Evolutionary conservation across 2,113 vertebrate species (phyloP), one percentile per base, ranked within the genome.

Genomic region (Myotis yumanensis): DNA sequence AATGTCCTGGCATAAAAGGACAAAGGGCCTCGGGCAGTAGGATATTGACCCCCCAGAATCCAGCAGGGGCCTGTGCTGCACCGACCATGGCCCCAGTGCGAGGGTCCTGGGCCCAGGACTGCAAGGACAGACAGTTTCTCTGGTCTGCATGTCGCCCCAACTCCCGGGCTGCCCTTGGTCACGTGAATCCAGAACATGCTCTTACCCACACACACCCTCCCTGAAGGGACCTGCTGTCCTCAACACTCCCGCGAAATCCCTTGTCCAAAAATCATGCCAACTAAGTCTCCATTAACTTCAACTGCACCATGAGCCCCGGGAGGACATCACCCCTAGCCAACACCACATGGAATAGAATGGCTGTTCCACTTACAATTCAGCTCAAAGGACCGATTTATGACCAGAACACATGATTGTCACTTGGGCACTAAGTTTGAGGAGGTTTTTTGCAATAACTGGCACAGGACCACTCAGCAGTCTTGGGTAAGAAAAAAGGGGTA

Each of bases 381-480:
- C 48, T 73, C 46, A 15, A 40, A 76, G 16, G 30, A n/a, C 51
- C 11, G 0, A 9, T 1, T 5, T 23, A 11, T 23, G 64, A 71
- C 51, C 37, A 37, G 20, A 57, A 51, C 17, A 12, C 7, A 3
- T 25, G 2, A 25, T 7, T 28, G 12, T 16, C 12, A 5, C 11
- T 1, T 0, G 12, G 20, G 57, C 71, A 43, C 43, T 48, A 35
- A 23, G 43, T 35, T 10, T 40, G 71, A 6, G 5, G 46, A 28
- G 22, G 12, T 5, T 4, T 7, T 35, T 23, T 28, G 7, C 35
- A 18, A 30, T 10, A 10, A 57, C 22, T 12, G 68, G 22, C 4
- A 6, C 3, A 18, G 23, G 2, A 3, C 52, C 1, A 3, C 75
- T 28, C 4, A 0, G 52, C 3, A 4, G 52, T 25, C 7, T 7